Percentiles rank a stretch among this genome's conserved stretches.
These are phyloP conservation scores for Penaeus japonicus DNA, from an alignment of 1,140 invertebrate species.

Conservation along the genomic window DNA sequence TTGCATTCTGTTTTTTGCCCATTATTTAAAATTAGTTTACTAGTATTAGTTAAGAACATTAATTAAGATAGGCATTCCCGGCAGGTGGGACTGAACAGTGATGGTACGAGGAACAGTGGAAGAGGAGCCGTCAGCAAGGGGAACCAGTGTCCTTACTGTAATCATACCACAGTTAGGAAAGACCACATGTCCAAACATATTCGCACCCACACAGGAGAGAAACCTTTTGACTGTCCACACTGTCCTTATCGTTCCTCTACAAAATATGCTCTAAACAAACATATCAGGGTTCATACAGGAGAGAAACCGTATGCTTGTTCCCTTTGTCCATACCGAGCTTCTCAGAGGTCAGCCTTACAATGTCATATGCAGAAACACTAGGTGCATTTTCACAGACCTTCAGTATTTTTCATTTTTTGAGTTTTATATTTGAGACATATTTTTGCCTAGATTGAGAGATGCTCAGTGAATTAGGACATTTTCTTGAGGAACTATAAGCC, in stretches of 20 bases:
- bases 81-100: slow-evolving; percentile 41
- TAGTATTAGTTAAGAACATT: slow-evolving; percentile 9
- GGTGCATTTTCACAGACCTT: too few species aligned
- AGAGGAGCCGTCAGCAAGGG: slow-evolving; percentile 27
- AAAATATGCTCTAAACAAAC: background rate
- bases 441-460: too few species aligned
- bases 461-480: too few species aligned
- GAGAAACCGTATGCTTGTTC: slow-evolving; percentile 17
- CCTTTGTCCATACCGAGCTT: background rate
- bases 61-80: slow-evolving; percentile 44
- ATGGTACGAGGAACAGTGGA: slow-evolving; percentile 34
- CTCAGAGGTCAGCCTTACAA: background rate
- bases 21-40: background rate
- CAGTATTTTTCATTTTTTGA: too few species aligned
- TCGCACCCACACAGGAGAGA: slow-evolving; percentile 44
- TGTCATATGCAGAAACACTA: background rate
- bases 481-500: too few species aligned
- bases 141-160: slow-evolving; percentile 38
- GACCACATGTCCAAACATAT: slow-evolving; percentile 37
- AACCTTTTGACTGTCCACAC: slow-evolving; percentile 18
- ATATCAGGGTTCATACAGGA: background rate
- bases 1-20: background rate
- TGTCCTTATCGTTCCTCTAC: background rate
- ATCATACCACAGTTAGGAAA: slow-evolving; percentile 38
- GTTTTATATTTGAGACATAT: too few species aligned